Conservation (phyloP, 2,797 vertebrate genomes). For the Agapornis canus region DNA sequence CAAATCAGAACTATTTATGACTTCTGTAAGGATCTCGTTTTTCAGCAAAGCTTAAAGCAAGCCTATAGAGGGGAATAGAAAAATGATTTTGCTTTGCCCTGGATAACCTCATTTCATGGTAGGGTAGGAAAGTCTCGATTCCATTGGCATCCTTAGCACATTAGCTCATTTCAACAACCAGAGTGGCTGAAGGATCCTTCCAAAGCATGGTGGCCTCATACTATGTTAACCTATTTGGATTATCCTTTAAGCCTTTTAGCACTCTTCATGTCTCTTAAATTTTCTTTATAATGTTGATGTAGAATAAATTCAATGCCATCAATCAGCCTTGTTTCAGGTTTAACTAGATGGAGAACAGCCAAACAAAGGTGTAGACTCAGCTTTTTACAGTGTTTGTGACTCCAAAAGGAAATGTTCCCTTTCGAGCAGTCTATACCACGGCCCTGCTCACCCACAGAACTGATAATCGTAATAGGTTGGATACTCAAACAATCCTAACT, state of each 20-base stretch:
- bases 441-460: neutral
- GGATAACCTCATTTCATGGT: neutral
- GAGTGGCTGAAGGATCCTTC: neutral
- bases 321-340: neutral
- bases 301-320: neutral
- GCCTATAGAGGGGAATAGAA: neutral
- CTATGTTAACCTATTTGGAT: neutral
- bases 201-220: neutral
- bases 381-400: neutral
- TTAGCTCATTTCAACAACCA: neutral
- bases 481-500: constrained; percentile 65
- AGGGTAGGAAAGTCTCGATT: neutral
- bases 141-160: neutral
- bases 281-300: neutral
- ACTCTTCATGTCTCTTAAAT: neutral
- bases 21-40: neutral
- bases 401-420: neutral
- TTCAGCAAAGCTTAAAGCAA: neutral
- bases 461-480: neutral
- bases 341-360: neutral
- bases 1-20: neutral
- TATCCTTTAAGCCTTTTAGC: neutral
- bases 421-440: neutral
- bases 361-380: neutral
- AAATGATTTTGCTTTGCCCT: neutral